These are phyloP conservation scores for Harpalus rubripes DNA, from an alignment of 2,888 invertebrate genomes.

Conservation along the genomic window DNA sequence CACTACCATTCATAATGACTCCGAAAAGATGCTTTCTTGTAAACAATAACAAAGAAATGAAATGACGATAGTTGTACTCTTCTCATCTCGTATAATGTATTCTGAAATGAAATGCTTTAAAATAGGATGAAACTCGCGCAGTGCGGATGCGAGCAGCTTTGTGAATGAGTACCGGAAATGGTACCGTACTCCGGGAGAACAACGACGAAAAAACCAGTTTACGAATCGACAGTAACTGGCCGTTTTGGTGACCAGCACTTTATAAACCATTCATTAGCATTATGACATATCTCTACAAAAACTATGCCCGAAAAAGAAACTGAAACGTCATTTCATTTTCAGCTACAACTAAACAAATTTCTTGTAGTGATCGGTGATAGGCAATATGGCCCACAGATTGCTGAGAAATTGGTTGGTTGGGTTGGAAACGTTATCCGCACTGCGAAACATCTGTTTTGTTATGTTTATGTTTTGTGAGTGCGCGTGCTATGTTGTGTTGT, in stretches of 20 bases:
- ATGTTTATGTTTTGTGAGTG: slow-evolving; percentile 35
- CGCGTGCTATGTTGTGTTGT: slow-evolving; percentile 32
- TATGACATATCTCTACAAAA: slow-evolving; percentile 27
- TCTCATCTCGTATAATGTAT: slow-evolving; percentile 14
- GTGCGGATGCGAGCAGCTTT: slow-evolving; percentile 48
- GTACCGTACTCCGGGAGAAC: slow-evolving; percentile 50
- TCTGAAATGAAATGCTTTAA: slow-evolving; percentile 27
- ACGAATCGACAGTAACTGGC: slow-evolving; percentile 44
- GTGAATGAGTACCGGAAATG: slow-evolving; percentile 53
- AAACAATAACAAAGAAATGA: slow-evolving; percentile 8
- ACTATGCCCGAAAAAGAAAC: background rate
- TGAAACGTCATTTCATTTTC: slow-evolving; percentile 44
- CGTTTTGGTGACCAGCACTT: slow-evolving; percentile 50
- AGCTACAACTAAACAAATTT: slow-evolving; percentile 15
- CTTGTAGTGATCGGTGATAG: slow-evolving; percentile 9
- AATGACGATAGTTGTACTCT: background rate
- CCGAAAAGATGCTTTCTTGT: background rate
- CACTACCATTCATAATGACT: slow-evolving; percentile 1
- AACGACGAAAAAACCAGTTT: slow-evolving; percentile 52
- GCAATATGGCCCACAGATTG: slow-evolving; percentile 40
- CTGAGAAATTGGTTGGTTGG: slow-evolving; percentile 27
- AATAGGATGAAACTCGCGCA: slow-evolving; percentile 49
- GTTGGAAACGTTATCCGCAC: slow-evolving; percentile 50
- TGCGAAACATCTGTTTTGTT: slow-evolving; percentile 46
- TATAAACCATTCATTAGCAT: slow-evolving; percentile 51